A percentile compares a stretch with the other conserved stretches of the same genome.
Conservation (phyloP, 2,888 invertebrate genomes). For the Aricia artaxerxes region DNA sequence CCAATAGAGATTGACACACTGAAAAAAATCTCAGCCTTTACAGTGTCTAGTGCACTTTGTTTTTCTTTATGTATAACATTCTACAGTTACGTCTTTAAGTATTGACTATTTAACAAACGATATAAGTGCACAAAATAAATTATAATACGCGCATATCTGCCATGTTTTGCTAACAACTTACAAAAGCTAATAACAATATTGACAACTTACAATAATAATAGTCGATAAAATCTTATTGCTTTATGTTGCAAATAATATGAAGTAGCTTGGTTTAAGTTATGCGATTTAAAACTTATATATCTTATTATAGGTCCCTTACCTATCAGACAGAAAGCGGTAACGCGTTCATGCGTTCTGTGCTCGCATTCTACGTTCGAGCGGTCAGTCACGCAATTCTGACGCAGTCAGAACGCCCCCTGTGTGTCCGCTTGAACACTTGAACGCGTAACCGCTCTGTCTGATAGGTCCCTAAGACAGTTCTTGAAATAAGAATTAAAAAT, state of each 20-base stretch:
- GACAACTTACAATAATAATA: neutral
- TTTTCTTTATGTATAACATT: neutral
- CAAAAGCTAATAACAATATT: constrained; percentile 16
- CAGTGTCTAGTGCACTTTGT: neutral
- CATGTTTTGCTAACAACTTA: neutral
- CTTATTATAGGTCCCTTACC: too few relatives aligned
- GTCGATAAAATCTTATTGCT: neutral
- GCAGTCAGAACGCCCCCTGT: too few relatives aligned
- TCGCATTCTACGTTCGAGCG: too few relatives aligned
- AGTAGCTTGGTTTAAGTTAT: neutral
- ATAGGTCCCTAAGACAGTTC: neutral
- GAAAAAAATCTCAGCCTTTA: neutral
- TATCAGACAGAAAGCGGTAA: too few relatives aligned
- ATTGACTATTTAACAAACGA: too few relatives aligned
- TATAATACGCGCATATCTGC: neutral
- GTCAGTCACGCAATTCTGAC: too few relatives aligned
- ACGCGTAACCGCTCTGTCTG: neutral
- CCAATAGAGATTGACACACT: too few relatives aligned
- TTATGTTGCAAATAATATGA: neutral
- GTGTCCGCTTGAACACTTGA: too few relatives aligned
- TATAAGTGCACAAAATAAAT: neutral
- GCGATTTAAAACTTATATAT: neutral
- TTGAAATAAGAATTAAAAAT: neutral
- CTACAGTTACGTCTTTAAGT: too few relatives aligned
- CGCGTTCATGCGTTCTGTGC: too few relatives aligned